phyloP scores from a whole-genome alignment of 2,113 vertebrate genomes.

The Bothrops jararaca region DNA sequence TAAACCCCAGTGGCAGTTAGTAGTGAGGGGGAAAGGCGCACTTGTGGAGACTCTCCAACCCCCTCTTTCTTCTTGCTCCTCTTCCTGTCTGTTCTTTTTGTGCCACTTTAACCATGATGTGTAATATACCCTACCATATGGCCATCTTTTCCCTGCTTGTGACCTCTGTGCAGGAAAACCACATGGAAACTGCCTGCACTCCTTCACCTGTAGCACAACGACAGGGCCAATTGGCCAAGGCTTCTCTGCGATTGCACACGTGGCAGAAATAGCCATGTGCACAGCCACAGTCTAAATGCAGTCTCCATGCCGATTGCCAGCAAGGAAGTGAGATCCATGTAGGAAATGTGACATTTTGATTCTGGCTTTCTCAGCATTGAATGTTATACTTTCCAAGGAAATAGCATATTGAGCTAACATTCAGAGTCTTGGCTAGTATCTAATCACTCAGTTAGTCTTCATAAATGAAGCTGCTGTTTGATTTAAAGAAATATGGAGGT shows the following conservation, averaged over 20 bases:
- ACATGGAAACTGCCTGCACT: background rate
- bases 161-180: background rate
- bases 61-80: conserved; percentile 40
- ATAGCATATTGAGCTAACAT: conserved; percentile 23
- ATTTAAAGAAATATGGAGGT: conserved; percentile 22
- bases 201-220: background rate
- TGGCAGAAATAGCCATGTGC: background rate
- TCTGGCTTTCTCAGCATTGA: conserved; percentile 23
- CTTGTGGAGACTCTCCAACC: conserved; percentile 53
- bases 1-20: conserved; percentile 76
- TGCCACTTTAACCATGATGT: background rate
- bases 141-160: conserved; percentile 15
- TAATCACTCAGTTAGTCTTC: conserved; percentile 27
- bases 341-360: conserved; percentile 2
- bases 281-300: too few relatives aligned
- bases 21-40: conserved; percentile 54
- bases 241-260: background rate
- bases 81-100: conserved; percentile 34
- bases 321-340: background rate
- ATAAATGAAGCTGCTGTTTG: conserved; percentile 22
- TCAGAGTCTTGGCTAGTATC: conserved; percentile 27
- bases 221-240: background rate
- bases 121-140: background rate
- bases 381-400: conserved; percentile 41
- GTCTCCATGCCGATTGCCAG: background rate